phyloP scores from a whole-genome alignment of 2,888 invertebrate species.

The Eupithecia subfuscata region DNA sequence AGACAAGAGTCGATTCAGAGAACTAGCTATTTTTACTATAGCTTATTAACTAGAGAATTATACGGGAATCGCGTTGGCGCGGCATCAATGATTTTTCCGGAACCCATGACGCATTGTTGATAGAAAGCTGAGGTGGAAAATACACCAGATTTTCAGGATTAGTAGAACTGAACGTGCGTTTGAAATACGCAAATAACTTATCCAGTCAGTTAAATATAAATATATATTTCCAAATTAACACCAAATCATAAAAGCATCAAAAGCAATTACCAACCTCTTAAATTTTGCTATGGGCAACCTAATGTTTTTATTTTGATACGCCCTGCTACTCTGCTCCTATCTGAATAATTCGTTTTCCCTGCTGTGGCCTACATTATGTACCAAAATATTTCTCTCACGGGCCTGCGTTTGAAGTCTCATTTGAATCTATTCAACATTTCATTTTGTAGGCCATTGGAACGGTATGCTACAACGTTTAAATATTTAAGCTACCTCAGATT shows the following conservation, averaged over 20 bases:
- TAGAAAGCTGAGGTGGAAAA: conserved; percentile 42
- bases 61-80: conserved; percentile 41
- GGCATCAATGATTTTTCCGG: conserved; percentile 48
- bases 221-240: neutral
- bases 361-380: conserved; percentile 28
- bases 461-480: neutral
- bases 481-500: conserved; percentile 26
- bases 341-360: neutral
- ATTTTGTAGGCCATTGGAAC: conserved; percentile 25
- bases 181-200: neutral
- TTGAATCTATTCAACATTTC: conserved; percentile 20
- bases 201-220: neutral
- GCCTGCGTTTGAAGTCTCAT: conserved; percentile 26
- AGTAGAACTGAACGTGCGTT: neutral
- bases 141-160: neutral
- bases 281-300: neutral
- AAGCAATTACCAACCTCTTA: neutral
- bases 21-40: conserved; percentile 56
- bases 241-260: neutral
- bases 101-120: conserved; percentile 43
- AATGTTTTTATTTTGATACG: neutral
- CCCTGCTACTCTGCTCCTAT: neutral
- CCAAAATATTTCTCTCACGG: conserved; percentile 21
- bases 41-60: conserved; percentile 36
- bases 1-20: conserved; percentile 53